Evolutionary conservation across 2,888 invertebrate genomes (phyloP).

Genomic region (Pristionchus maxplancki): DNA sequence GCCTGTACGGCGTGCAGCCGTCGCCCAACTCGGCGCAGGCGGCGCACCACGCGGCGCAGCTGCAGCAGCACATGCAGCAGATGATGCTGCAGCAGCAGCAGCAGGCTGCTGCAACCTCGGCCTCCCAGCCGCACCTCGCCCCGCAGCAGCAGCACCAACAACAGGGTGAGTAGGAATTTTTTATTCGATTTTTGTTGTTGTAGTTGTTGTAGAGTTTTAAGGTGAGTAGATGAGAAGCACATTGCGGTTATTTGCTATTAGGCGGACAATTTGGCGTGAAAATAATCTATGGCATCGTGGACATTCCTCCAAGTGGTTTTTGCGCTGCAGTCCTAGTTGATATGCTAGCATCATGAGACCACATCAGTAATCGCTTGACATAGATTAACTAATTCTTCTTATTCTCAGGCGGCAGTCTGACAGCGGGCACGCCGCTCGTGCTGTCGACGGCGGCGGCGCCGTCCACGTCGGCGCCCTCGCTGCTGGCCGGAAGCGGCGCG

Average conservation of each 20-base stretch:
- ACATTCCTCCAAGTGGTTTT: too few relatives aligned
- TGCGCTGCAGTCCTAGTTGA: too few relatives aligned
- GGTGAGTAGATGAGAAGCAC: not conserved
- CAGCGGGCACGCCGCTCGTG: slow-evolving; percentile 16
- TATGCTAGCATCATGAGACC: too few relatives aligned
- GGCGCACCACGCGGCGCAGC: too few relatives aligned
- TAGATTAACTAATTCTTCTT: not conserved
- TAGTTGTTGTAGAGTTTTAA: too few relatives aligned
- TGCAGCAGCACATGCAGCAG: slow-evolving; percentile 20
- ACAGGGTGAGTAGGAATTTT: not conserved
- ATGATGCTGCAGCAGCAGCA: slow-evolving; percentile 3
- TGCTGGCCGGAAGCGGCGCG: not conserved
- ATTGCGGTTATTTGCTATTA: not conserved
- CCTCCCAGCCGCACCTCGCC: not conserved
- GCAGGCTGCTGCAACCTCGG: not conserved
- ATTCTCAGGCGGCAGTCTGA: not conserved
- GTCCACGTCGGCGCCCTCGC: not conserved
- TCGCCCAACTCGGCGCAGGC: slow-evolving; percentile 1
- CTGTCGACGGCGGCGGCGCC: not conserved
- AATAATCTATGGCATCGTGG: too few relatives aligned
- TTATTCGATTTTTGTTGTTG: too few relatives aligned
- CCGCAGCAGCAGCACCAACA: slow-evolving; percentile 30
- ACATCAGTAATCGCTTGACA: too few relatives aligned
- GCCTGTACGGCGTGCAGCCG: not conserved
- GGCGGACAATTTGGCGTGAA: not conserved